phyloP scores from a whole-genome alignment of 2,888 invertebrate species.

The Sialis fuliginosa region DNA sequence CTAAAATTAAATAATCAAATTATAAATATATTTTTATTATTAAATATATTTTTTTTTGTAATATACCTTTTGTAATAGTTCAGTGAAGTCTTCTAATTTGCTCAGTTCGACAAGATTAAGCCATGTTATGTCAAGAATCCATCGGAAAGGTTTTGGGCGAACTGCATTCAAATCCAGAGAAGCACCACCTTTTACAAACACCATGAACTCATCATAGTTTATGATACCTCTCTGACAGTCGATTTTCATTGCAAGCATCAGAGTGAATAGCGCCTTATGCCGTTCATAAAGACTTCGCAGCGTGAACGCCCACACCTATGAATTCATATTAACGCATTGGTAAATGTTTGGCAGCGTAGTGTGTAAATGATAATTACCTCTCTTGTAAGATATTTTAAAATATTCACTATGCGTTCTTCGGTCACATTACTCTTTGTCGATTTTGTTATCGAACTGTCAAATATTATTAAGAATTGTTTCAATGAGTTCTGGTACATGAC shows the following conservation, averaged over 20 bases:
- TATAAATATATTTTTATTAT: not conserved
- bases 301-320: constrained; percentile 71
- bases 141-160: constrained; percentile 77
- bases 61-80: constrained; percentile 54
- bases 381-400: constrained; percentile 73
- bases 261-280: constrained; percentile 81
- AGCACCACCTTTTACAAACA: constrained; percentile 92
- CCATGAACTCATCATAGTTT: constrained; percentile 81
- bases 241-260: constrained; percentile 91
- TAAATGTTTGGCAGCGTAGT: not conserved
- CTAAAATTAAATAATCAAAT: constrained; percentile 19
- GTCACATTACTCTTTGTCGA: constrained; percentile 73
- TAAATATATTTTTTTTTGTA: not conserved
- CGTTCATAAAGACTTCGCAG: constrained; percentile 82
- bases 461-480: constrained; percentile 83
- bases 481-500: constrained; percentile 94
- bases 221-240: constrained; percentile 69
- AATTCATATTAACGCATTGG: not conserved
- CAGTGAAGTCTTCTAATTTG: constrained; percentile 61
- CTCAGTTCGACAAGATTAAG: constrained; percentile 87
- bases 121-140: constrained; percentile 95
- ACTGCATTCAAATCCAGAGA: constrained; percentile 87
- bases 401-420: constrained; percentile 73
- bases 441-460: constrained; percentile 84
- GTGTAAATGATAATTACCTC: constrained; percentile 28